phyloP scores from a whole-genome alignment of 2,113 vertebrate genomes.

The Cyprichromis sp. region DNA sequence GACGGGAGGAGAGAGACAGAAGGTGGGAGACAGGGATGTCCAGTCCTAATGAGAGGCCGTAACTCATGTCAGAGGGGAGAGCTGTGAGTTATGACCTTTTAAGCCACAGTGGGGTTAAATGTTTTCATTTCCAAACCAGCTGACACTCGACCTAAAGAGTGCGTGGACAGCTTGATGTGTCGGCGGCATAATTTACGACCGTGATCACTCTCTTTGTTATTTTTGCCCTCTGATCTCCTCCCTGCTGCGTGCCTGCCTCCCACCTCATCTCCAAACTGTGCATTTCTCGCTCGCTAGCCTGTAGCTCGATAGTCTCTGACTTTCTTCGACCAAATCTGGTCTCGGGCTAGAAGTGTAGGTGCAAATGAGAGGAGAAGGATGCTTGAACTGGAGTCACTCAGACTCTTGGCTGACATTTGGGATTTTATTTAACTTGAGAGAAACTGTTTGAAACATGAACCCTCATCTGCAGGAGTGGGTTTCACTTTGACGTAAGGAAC shows the following conservation, averaged over 20 bases:
- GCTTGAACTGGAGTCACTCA: not conserved
- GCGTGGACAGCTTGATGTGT: slow-evolving; percentile 61
- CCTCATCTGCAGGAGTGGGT: not conserved
- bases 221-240: slow-evolving; percentile 16
- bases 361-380: not conserved
- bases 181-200: slow-evolving; percentile 36
- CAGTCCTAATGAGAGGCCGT: slow-evolving; percentile 30
- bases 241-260: not conserved
- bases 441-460: slow-evolving; percentile 5
- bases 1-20: not conserved
- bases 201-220: slow-evolving; percentile 48
- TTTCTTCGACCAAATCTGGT: not conserved
- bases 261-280: not conserved
- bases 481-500: slow-evolving; percentile 17
- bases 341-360: not conserved
- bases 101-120: slow-evolving; percentile 38
- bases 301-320: not conserved
- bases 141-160: slow-evolving; percentile 39
- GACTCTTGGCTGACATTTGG: slow-evolving; percentile 54
- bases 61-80: slow-evolving; percentile 35
- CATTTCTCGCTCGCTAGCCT: not conserved
- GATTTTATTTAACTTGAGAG: slow-evolving; percentile 13
- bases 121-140: slow-evolving; percentile 56
- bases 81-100: slow-evolving; percentile 53
- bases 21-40: slow-evolving; percentile 30